A percentile compares a stretch with the other conserved stretches of the same genome.
Conservation (phyloP, 2,888 invertebrate species). For the Lamellibrachia columna region DNA sequence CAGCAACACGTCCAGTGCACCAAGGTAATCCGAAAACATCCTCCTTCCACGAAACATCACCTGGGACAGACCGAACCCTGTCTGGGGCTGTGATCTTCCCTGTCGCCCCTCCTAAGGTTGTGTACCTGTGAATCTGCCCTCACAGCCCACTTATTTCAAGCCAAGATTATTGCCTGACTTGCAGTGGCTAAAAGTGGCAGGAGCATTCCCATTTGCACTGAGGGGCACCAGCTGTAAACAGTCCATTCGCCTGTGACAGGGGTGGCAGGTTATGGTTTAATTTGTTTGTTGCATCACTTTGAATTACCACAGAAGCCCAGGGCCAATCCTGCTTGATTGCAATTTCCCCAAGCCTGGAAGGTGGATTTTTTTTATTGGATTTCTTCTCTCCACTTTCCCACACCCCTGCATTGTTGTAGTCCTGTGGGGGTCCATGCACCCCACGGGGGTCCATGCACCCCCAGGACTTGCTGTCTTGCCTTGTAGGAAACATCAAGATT, state of each 20-base stretch:
- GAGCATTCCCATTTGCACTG: not conserved
- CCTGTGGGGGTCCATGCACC: not conserved
- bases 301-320: not conserved
- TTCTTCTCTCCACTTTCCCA: not conserved
- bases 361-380: not conserved
- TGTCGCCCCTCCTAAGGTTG: not conserved
- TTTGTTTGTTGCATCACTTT: conserved; percentile 16
- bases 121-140: not conserved
- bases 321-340: not conserved
- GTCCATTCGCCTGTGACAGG: not conserved
- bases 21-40: not conserved
- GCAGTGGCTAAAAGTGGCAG: not conserved
- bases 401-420: not conserved
- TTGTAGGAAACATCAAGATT: not conserved
- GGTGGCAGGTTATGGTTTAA: not conserved
- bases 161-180: not conserved
- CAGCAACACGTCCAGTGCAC: not conserved
- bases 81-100: not conserved
- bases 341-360: not conserved
- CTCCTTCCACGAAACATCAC: not conserved
- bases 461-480: not conserved
- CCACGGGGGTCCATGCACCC: not conserved
- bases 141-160: too few relatives aligned
- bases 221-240: not conserved
- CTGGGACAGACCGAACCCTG: not conserved